phyloP scores from a whole-genome alignment of 2,113 vertebrate species.

The Etheostoma spectabile region DNA sequence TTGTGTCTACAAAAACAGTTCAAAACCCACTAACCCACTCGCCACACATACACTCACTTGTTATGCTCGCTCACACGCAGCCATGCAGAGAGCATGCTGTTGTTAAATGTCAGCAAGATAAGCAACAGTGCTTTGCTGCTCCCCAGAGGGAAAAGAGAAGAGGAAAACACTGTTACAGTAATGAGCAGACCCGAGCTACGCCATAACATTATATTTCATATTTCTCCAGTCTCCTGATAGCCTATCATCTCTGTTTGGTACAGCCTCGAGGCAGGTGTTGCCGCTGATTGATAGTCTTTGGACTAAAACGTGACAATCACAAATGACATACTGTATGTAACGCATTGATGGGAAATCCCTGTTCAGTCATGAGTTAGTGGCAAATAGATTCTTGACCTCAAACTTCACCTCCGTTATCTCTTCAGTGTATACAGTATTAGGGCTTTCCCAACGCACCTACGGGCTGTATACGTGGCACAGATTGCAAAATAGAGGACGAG shows the following conservation, averaged over 20 bases:
- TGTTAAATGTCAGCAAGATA: conserved; percentile 74
- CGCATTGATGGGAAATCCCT: background rate
- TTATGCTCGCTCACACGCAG: background rate
- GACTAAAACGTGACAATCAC: background rate
- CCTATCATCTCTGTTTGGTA: background rate
- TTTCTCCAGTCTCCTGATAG: background rate
- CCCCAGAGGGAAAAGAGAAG: conserved; percentile 47
- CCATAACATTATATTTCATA: background rate
- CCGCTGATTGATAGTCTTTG: conserved; percentile 8
- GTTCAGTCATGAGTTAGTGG: background rate
- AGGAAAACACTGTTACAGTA: conserved; percentile 58
- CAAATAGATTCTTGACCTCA: background rate
- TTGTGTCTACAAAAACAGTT: background rate
- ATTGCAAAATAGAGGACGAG: too few relatives aligned
- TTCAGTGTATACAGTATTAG: too few relatives aligned
- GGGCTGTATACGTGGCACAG: too few relatives aligned
- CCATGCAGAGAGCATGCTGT: conserved; percentile 28
- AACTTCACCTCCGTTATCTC: background rate
- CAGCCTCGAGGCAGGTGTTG: background rate
- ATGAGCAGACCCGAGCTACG: conserved; percentile 29
- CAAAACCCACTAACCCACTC: background rate
- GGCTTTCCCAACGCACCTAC: background rate
- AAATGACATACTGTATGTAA: background rate
- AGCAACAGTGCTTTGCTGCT: conserved; percentile 55
- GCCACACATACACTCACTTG: background rate